These are phyloP conservation scores for Hippotragus niger DNA, from an alignment of 2,113 vertebrate species.

Conservation along the genomic window DNA sequence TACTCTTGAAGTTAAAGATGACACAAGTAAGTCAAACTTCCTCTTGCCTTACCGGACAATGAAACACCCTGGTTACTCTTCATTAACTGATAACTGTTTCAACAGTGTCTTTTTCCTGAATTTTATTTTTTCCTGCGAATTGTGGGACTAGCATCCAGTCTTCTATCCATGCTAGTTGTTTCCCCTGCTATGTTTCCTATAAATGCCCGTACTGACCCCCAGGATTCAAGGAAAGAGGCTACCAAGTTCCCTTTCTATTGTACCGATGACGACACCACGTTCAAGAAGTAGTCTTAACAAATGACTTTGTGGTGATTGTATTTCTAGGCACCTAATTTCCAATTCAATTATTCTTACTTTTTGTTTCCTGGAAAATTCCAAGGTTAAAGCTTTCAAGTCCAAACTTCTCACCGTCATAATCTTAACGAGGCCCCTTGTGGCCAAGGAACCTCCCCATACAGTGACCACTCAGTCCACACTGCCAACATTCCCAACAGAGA, in stretches of 20 bases:
- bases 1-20: neutral
- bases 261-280: neutral
- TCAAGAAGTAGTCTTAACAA: neutral
- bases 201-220: neutral
- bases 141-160: neutral
- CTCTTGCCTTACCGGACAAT: neutral
- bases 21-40: neutral
- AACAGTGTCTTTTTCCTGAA: neutral
- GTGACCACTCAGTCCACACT: neutral
- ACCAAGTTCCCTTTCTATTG: neutral
- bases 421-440: neutral
- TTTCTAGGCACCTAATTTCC: neutral
- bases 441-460: neutral
- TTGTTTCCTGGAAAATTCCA: neutral
- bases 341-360: neutral
- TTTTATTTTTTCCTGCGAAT: neutral
- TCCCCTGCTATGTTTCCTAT: neutral
- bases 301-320: neutral
- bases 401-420: neutral
- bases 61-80: neutral
- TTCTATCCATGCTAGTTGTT: neutral
- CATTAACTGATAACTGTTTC: neutral
- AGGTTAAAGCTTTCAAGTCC: conserved; percentile 2
- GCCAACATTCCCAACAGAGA: neutral
- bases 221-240: neutral